Base-by-base conservation (phyloP, 2,888 invertebrate species). In the Fissipunctia ypsillon region DNA sequence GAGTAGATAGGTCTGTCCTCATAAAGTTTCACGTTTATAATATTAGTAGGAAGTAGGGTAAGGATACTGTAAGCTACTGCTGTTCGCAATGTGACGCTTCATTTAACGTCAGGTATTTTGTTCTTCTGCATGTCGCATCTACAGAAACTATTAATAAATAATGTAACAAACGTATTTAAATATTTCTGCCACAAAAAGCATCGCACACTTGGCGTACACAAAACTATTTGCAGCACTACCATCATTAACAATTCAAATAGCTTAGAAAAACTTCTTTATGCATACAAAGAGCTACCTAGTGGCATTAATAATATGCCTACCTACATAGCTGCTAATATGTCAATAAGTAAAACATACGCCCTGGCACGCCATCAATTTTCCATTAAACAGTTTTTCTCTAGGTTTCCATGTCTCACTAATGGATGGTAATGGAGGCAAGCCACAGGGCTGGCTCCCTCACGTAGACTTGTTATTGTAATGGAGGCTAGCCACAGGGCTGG, bases 341-440 rank as follows among this genome's bases (percentile, higher is more conserved):
- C 85, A 68, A 84, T 70, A 69, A 63, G 85, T 76, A 54, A 59
- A 54, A 52, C 52, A 76, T 43, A 56, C 25, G 14, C 28, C 35
- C 16, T 48, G 66, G 50, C 57, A 56, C 50, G 84, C 76, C 84
- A 84, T 84, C 19, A 31, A 84, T 81, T 76, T 45, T 2, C 35
- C 31, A 57, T 75, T 12, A 67, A 59, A 41, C 10, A 57, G 64
- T 84, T 80, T 84, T 84, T 84, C 64, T 73, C 14, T 9, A 25
- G 19, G 14, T 48, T 19, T 35, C 41, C 41, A 61, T 68, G 77
- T 81, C 70, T 48, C 43, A 65, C 68, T 84, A 81, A 84, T 81
- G 63, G 85, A 38, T 56, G 63, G 28, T 84, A 84, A 75, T 81
- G 14, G 52, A 43, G 28, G 63, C 45, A n/a, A n/a, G 3, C 45